Conservation (phyloP, 2,113 vertebrate genomes). For the Oreocharis arfaki region DNA sequence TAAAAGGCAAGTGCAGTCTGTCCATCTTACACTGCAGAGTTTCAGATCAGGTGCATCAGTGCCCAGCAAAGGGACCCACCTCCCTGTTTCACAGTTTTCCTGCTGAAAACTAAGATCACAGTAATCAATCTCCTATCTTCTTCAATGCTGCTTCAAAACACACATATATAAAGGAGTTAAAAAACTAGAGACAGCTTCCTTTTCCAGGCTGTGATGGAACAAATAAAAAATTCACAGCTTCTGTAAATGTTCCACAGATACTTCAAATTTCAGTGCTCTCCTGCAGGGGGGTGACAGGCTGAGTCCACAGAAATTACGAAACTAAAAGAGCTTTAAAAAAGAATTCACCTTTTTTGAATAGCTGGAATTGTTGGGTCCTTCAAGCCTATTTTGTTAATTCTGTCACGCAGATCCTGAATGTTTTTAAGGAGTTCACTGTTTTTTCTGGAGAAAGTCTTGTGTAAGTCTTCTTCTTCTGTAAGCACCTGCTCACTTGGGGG, state of each 20-base stretch:
- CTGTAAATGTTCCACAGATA: background rate
- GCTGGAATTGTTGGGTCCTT: constrained; percentile 89
- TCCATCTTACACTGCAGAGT: background rate
- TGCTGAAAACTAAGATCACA: background rate
- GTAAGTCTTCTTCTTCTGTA: constrained; percentile 63
- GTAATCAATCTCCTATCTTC: background rate
- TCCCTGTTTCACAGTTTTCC: background rate
- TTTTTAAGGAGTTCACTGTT: constrained; percentile 73
- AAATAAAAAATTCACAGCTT: background rate
- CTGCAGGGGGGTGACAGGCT: background rate
- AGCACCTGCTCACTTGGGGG: constrained; percentile 49
- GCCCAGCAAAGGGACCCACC: background rate
- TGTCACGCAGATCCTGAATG: constrained; percentile 77
- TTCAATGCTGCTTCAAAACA: background rate
- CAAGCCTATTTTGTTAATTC: constrained; percentile 76
- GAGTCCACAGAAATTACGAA: background rate
- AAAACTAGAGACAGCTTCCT: background rate
- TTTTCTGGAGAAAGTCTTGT: constrained; percentile 68
- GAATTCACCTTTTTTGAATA: constrained; percentile 82
- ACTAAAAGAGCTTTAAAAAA: background rate
- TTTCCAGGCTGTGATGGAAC: background rate
- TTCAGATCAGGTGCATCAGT: background rate
- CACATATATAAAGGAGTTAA: background rate
- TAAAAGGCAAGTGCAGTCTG: background rate
- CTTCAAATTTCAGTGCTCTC: background rate